phyloP scores from a whole-genome alignment of 2,888 invertebrate species.

The Tenthredo distinguenda region DNA sequence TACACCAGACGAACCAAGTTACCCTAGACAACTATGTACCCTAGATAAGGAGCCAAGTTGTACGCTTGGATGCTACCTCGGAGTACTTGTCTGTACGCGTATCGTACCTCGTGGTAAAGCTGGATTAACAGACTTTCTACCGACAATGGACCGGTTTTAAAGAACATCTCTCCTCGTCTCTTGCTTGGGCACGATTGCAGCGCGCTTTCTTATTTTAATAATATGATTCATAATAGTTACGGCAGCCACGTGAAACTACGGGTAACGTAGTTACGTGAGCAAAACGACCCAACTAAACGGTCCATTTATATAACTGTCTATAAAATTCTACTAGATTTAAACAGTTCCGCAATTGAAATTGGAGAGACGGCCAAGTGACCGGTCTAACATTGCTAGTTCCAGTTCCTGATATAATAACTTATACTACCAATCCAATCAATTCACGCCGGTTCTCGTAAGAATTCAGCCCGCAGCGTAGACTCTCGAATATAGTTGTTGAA shows the following conservation, averaged over 20 bases:
- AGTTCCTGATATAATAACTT: constrained; percentile 41
- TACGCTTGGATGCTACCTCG: not conserved
- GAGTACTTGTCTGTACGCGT: not conserved
- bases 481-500: constrained; percentile 6
- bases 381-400: constrained; percentile 11
- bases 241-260: constrained; percentile 7
- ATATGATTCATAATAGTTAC: constrained; percentile 46
- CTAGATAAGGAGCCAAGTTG: not conserved
- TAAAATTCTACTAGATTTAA: constrained; percentile 12
- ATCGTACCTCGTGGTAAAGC: not conserved
- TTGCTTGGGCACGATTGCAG: not conserved
- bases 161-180: constrained; percentile 37
- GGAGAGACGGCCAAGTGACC: constrained; percentile 32
- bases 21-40: not conserved
- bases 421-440: constrained; percentile 26
- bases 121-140: constrained; percentile 39
- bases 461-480: not conserved
- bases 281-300: constrained; percentile 17
- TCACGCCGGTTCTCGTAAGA: constrained; percentile 22
- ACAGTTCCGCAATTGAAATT: constrained; percentile 44
- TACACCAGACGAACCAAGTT: not conserved
- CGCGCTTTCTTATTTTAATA: constrained; percentile 46
- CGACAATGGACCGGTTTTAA: constrained; percentile 44
- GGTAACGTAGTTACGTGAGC: constrained; percentile 44
- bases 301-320: constrained; percentile 36